Percentiles rank a stretch among this genome's conserved stretches.
Conservation (phyloP, 2,797 vertebrate genomes). For the Sorex maritimensis region DNA sequence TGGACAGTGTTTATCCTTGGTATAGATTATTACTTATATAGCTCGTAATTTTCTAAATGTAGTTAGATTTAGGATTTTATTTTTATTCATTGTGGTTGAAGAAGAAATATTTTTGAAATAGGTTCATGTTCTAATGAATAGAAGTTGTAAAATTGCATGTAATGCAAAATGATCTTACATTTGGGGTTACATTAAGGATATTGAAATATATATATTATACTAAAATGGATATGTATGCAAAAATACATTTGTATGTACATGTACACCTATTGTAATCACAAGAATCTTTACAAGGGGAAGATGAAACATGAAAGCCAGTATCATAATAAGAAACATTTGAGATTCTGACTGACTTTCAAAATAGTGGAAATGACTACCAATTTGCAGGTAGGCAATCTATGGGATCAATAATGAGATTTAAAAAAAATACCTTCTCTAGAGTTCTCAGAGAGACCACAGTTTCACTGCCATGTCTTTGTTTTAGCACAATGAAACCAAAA, state of each 20-base stretch:
- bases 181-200: neutral
- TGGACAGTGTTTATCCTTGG: neutral
- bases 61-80: slow-evolving; percentile 45
- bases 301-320: neutral
- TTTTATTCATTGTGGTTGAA: neutral
- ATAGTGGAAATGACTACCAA: neutral
- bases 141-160: slow-evolving; percentile 1
- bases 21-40: neutral
- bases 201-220: slow-evolving; percentile 11
- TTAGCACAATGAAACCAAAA: neutral
- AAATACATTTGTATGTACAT: neutral
- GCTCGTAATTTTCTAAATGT: slow-evolving; percentile 3
- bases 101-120: neutral
- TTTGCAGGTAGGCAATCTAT: no score
- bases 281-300: slow-evolving; percentile 2
- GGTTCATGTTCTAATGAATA: neutral
- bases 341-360: neutral
- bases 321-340: neutral
- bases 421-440: neutral
- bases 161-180: neutral
- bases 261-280: neutral
- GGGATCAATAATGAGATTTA: neutral
- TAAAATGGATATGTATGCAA: neutral
- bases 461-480: neutral
- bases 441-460: neutral